These are phyloP conservation scores for Matsumurasca onukii DNA, from an alignment of 1,140 invertebrate genomes.

Conservation along the genomic window DNA sequence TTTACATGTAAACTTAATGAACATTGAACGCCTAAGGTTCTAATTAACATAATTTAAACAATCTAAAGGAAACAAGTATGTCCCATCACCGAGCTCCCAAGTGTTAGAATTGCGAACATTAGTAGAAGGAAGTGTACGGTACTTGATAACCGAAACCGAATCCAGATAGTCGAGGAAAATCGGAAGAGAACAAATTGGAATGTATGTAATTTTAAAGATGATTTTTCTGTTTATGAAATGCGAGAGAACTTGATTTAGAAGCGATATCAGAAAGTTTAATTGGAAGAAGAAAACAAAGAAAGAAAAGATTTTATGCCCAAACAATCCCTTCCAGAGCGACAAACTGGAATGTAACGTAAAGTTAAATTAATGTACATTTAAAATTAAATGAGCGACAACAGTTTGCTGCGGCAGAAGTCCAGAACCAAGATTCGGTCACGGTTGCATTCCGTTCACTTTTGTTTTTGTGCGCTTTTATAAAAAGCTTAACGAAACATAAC, in stretches of 20 bases:
- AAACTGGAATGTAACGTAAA: conserved; percentile 32
- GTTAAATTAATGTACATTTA: conserved; percentile 18
- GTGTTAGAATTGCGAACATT: conserved; percentile 28
- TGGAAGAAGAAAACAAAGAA: neutral
- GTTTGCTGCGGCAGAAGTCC: conserved; percentile 11
- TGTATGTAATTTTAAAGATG: conserved; percentile 19
- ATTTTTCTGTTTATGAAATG: conserved; percentile 25
- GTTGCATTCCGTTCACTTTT: neutral
- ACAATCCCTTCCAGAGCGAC: conserved; percentile 36
- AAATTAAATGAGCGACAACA: conserved; percentile 33
- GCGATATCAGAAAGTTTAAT: neutral
- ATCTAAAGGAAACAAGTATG: conserved; percentile 33
- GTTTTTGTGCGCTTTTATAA: conserved; percentile 11
- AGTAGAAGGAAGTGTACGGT: conserved; percentile 26
- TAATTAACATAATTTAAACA: conserved; percentile 30
- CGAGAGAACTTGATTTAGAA: conserved; percentile 20
- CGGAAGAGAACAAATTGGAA: conserved; percentile 27
- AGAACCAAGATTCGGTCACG: conserved; percentile 29
- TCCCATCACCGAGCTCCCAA: conserved; percentile 36
- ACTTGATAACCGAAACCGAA: conserved; percentile 33
- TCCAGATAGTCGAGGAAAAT: conserved; percentile 8
- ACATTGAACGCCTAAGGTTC: conserved; percentile 11
- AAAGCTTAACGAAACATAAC: conserved; percentile 17
- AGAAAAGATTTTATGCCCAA: conserved; percentile 34
- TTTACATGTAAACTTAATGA: conserved; percentile 30